phyloP scores from a whole-genome alignment of 2,888 invertebrate genomes.

The Meliscaeva auricollis region DNA sequence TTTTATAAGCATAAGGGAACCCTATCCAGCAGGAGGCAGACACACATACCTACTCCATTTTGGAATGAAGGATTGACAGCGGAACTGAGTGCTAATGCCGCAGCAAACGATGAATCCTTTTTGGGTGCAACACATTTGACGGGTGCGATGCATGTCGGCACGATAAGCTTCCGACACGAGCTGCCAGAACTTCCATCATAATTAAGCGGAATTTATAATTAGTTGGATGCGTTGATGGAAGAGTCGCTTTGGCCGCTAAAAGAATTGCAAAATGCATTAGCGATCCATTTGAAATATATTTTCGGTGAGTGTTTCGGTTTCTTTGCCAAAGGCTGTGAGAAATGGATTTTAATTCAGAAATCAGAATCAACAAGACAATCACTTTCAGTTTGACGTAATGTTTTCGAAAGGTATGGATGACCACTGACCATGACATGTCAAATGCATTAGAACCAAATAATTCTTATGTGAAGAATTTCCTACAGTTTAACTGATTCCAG shows the following conservation, averaged over 20 bases:
- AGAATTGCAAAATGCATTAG: constrained; percentile 1
- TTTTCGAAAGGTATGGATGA: no score
- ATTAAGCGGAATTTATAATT: constrained; percentile 74
- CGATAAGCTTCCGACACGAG: constrained; percentile 72
- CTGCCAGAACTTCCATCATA: constrained; percentile 69
- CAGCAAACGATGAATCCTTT: constrained; percentile 60
- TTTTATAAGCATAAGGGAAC: background rate
- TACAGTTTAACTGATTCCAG: no score
- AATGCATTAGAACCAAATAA: no score
- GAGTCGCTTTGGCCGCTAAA: background rate
- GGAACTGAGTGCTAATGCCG: constrained; percentile 69
- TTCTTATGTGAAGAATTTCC: no score
- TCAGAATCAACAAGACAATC: no score
- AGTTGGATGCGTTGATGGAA: constrained; percentile 29
- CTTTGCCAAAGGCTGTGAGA: no score
- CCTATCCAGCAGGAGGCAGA: background rate
- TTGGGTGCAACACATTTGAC: constrained; percentile 62
- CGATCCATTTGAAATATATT: background rate
- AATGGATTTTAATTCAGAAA: no score
- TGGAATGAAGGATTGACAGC: constrained; percentile 57
- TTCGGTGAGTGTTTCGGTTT: no score
- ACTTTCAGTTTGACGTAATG: no score
- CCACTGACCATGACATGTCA: no score
- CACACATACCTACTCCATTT: background rate
- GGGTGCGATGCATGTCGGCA: constrained; percentile 68